Base-by-base conservation (phyloP, 2,888 invertebrate species). In the Tipula unca region DNA sequence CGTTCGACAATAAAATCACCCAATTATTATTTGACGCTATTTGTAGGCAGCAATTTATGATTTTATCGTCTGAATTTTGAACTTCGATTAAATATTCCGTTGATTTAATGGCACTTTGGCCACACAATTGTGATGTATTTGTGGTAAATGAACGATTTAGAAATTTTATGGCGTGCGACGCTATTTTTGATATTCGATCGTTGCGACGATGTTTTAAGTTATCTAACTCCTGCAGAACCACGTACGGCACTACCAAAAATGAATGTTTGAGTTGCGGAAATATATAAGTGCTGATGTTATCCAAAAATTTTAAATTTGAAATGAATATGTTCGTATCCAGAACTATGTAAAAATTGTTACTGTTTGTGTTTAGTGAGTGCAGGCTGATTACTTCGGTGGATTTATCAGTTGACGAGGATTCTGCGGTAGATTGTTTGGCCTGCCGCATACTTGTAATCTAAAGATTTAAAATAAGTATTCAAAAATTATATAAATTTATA, bases 171-270 rank as follows among this genome's bases (percentile, higher is more conserved):
- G 90, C 89, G 32, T 89, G 88, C 3, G 86, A 85, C 0, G 90
- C 88, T 17, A 87, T 86, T 2, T 85, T 86, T 32, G 87, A 87
- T 0, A 88, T 86, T 8, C 88, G 86, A 32, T 88, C 87, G 2
- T 86, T 86, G 0, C 87, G 88, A 86, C 87, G 88, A 86, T 88
- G 90, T 90, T 90, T 92, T 88, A 89, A 89, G 88, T 88, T 90
- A 89, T 93, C 92, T 86, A 93, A 87, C 88, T 93, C 93, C 87
- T 91, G 91, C 13, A 92, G 89, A 0, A 93, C 93, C 87, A 91
- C 90, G 89, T 92, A 93, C 0, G 93, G 93, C 83, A 91, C 90
- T 35, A 91, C 89, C 86, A 92, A 87, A 32, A 32, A 83, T 83
- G 29, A n/a, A 0, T 83, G n/a, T 83, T 83, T 83, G 14, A 82